Evolutionary conservation across 2,888 invertebrate species (phyloP), one percentile per base, ranked within the genome.

Genomic region (Amphipoea lucens): DNA sequence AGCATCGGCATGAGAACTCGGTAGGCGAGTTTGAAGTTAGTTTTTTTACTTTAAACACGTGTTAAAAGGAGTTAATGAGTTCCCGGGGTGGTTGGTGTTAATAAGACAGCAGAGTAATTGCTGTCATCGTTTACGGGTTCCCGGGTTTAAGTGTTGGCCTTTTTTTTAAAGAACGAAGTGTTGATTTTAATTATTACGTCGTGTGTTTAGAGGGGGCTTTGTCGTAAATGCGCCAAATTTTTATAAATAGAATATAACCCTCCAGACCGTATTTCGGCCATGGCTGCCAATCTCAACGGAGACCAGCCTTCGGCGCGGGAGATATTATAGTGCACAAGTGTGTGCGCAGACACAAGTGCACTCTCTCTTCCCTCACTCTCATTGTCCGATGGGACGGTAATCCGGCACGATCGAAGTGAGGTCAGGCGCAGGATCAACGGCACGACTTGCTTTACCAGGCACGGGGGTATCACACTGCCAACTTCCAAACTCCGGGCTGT

Each of bases 21-120:
- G 87, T 89, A 86, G 89, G 86, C 85, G 87, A 81, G 85, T 85
- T 85, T 70, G 69, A 74, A 75, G 68, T 83, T 86, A 63, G 81
- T 90, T 92, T 86, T 92, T 86, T 90, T 80, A 85, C 82, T 86
- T 90, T 85, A 91, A 80, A 94, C 95, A 95, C 93, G 94, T 95
- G 95, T 95, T 94, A 90, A 91, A 91, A 84, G 90, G 90, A 87
- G 86, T 88, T 95, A 94, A 95, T 94, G 95, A 94, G 93, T 87
- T 90, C 91, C 91, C 90, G 87, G 92, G 93, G 92, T 92, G 93
- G 92, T n/a, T 90, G 90, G 93, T 90, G 91, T 91, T 94, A 94
- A 94, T 94, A 93, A 90, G 95, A 94, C 93, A 93, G 90, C 85
- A 90, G 93, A 95, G 90, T 93, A 93, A 95, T 95, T 92, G 92